These are phyloP conservation scores for Pygmarrhopalites habei DNA, from an alignment of 1,140 invertebrate genomes.

Conservation along the genomic window DNA sequence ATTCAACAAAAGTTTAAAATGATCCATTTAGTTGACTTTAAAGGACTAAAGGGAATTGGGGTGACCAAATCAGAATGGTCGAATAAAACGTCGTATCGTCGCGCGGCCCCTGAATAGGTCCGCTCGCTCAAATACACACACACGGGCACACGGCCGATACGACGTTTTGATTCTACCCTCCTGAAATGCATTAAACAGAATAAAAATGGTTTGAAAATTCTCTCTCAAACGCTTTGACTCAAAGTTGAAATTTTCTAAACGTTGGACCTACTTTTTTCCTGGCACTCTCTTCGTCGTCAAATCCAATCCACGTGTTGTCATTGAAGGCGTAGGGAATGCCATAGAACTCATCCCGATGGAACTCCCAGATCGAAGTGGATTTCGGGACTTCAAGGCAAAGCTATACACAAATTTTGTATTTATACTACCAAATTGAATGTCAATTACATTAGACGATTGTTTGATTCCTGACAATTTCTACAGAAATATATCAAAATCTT, in stretches of 20 bases:
- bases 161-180: background rate
- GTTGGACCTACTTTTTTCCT: background rate
- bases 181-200: background rate
- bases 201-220: background rate
- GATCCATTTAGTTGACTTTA: background rate
- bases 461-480: too few relatives aligned
- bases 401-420: background rate
- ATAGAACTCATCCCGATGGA: background rate
- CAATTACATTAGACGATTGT: too few relatives aligned
- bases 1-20: background rate
- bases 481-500: background rate
- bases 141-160: too few relatives aligned
- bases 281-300: background rate
- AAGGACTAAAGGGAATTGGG: background rate
- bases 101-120: background rate
- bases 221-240: background rate
- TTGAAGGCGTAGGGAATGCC: constrained; percentile 3
- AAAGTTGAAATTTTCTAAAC: background rate
- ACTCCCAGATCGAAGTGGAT: background rate
- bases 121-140: background rate
- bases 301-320: background rate
- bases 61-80: background rate
- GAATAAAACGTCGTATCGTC: too few relatives aligned
- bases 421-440: background rate
- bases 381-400: background rate